Conservation (phyloP, 2,113 vertebrate genomes). For the Psilopsiagon aurifrons region DNA sequence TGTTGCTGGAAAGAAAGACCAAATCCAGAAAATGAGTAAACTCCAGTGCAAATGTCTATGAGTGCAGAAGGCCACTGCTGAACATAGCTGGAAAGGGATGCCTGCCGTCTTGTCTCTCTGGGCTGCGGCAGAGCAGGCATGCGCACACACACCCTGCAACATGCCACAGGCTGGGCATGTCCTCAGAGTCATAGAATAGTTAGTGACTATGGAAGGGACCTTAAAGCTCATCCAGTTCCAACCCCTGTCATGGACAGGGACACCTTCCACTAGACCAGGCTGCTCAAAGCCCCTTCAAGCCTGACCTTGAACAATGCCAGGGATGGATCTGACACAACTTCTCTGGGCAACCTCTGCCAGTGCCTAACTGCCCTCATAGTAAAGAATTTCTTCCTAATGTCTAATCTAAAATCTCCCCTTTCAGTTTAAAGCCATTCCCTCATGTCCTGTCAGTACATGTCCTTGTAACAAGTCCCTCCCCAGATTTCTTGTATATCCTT, state of each 20-base stretch:
- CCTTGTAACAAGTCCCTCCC: not conserved
- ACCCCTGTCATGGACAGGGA: not conserved
- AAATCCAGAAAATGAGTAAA: rapidly evolving
- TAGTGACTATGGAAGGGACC: not conserved
- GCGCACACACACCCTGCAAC: rapidly evolving
- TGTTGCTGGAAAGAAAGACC: not conserved
- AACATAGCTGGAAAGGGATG: not conserved
- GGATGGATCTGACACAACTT: not conserved
- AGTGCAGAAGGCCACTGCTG: not conserved
- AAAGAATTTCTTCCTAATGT: not conserved
- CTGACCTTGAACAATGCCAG: not conserved
- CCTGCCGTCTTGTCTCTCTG: not conserved
- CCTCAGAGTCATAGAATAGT: not conserved
- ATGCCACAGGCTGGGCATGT: not conserved
- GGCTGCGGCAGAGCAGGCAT: not conserved
- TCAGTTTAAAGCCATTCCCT: not conserved
- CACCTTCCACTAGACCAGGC: not conserved
- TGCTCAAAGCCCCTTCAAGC: not conserved
- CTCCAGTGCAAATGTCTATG: rapidly evolving
- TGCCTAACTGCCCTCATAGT: not conserved
- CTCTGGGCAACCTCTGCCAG: not conserved
- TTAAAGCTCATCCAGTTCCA: not conserved
- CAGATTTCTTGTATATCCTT: rapidly evolving
- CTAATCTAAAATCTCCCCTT: not conserved
- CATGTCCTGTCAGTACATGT: not conserved